Evolutionary conservation across 2,797 vertebrate species (phyloP), one percentile per base, ranked within the genome.

Genomic region (Myotis pilosus): DNA sequence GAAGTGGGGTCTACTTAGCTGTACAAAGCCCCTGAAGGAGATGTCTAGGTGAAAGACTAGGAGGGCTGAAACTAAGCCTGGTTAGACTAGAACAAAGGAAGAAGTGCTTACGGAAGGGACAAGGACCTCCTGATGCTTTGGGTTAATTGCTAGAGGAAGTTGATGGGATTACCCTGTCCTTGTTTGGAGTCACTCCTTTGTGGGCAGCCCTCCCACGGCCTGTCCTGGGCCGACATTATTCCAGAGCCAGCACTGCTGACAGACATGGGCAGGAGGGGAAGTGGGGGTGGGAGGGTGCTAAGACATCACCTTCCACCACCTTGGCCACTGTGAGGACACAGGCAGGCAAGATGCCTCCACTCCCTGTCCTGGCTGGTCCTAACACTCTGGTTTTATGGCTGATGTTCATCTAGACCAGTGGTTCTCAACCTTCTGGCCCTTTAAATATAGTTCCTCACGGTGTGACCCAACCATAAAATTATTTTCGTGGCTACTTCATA

Each of bases 201-300:
- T 30, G 36, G 83, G 86, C 88, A 79, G 38, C 38, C 41, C 33
- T 90, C 81, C 68, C 6, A 51, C 3, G 1, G 17, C 28, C 75
- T 84, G 53, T 91, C 72, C 71, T 74, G 30, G 55, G 38, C 11
- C 8, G 0, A 38, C 41, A 5, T 76, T 53, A 28, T 60, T 79
- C 75, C 69, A 53, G 91, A 82, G 64, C 30, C 94, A 83, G 68
- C 44, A 23, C 44, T 53, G 89, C 80, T 74, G 85, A 51, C 78
- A 66, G 55, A 55, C 13, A 1, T 3, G 1, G 15, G 13, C 38
- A 23, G 33, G 83, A 6, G 22, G 3, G 2, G 1, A 2, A 17
- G 8, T 0, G 5, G 13, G 4, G 7, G 1, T 23, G 23, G 25
- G 9, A 8, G 8, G 2, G 38, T 6, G 64, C 68, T 28, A 30